Base-by-base conservation (phyloP, 2,113 vertebrate genomes). In the Scortum barcoo region DNA sequence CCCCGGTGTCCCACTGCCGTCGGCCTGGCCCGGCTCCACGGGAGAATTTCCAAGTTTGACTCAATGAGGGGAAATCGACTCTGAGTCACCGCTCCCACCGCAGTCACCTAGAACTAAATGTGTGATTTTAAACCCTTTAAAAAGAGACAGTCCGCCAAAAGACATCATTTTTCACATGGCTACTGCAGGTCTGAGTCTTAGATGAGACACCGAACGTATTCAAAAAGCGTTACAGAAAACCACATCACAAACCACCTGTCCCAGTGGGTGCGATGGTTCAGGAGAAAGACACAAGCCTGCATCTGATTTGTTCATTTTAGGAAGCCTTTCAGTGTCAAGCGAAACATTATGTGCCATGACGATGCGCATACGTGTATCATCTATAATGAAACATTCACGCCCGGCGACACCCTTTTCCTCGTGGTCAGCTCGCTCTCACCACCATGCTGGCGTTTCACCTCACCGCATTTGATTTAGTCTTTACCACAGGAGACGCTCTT, bases 1-100 rank as follows among this genome's bases (percentile, higher is more conserved):
- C 70, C 88, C 63, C 77, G 87, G 63, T 58, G 54, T 81, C 85
- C 78, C 72, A 79, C 54, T 72, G 81, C 79, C 83, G 69, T 65
- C 76, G 57, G 69, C 16, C 57, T 62, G 56, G 61, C 60, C 28
- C 9, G 6, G 11, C 58, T 81, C 70, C 71, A 57, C 16, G 0
- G 28, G 50, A 62, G 13, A 58, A 57, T 44, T 66, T 81, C 57
- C 7, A 48, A 60, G 80, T 70, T 74, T 76, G 54, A 68, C 50
- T 58, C 61, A 74, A 56, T 76, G 17, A 50, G 24, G 24, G 30
- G 57, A 62, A 77, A 84, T 50, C 1, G 42, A 76, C 24, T 81
- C 28, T 38, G 44, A 76, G 70, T n/a, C 26, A 13, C 26, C 36
- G 36, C 50, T 78, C 46, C 58, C 28, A 36, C 60, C 58, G 28